These are phyloP conservation scores for Merluccius polli DNA, from an alignment of 2,797 vertebrate genomes.

Conservation along the genomic window DNA sequence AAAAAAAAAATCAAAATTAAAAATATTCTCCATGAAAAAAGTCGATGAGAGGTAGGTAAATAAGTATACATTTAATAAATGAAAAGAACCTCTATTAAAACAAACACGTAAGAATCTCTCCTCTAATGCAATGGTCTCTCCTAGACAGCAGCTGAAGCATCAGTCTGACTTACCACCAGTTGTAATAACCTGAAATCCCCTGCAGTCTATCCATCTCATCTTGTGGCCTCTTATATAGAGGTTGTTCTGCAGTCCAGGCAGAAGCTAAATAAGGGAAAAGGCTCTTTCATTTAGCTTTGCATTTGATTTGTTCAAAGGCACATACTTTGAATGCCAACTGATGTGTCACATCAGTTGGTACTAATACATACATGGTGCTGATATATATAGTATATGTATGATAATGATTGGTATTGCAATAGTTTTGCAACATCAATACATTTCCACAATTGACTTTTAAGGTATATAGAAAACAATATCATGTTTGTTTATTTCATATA, in stretches of 20 bases:
- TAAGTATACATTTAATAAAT: neutral
- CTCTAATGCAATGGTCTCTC: neutral
- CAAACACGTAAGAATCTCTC: neutral
- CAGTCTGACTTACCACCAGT: constrained; percentile 7
- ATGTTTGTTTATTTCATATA: neutral
- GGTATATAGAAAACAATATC: neutral
- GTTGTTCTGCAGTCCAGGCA: neutral
- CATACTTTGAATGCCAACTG: neutral
- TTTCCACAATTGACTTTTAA: neutral
- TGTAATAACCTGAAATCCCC: neutral
- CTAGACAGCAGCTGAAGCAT: neutral
- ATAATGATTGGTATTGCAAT: neutral
- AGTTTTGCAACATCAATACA: neutral
- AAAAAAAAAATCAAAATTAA: no score
- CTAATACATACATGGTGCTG: neutral
- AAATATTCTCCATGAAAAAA: no score
- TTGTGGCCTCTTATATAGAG: constrained; percentile 1
- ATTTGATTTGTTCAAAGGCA: neutral
- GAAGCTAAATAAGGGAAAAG: neutral
- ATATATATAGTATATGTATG: neutral
- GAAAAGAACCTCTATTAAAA: neutral
- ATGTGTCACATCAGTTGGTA: neutral
- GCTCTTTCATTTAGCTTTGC: neutral
- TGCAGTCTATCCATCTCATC: neutral
- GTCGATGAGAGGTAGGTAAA: neutral